phyloP scores from a whole-genome alignment of 1,140 invertebrate species.

The Pseudomyrmex sp. region DNA sequence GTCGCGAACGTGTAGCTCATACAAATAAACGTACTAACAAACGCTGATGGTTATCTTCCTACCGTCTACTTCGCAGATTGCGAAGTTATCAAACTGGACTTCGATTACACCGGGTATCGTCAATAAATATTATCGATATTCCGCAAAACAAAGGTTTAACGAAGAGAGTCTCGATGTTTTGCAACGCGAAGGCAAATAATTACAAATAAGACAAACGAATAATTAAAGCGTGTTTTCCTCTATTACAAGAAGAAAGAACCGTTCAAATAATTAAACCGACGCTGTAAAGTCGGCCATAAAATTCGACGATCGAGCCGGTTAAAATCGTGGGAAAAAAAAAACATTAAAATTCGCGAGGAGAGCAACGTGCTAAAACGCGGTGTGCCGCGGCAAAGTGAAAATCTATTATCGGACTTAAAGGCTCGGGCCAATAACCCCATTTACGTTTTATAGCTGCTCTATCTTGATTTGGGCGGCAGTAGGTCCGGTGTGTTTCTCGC shows the following conservation, averaged over 20 bases:
- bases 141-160: neutral
- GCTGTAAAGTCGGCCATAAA: constrained; percentile 5
- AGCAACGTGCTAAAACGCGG: constrained; percentile 27
- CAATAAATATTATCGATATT: neutral
- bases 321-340: neutral
- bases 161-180: neutral
- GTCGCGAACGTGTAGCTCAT: constrained; percentile 26
- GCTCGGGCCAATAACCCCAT: constrained; percentile 54
- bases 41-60: constrained; percentile 28
- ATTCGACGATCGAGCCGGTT: constrained; percentile 5
- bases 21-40: constrained; percentile 38
- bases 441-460: constrained; percentile 56
- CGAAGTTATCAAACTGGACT: neutral
- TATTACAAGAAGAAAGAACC: neutral
- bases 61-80: constrained; percentile 15
- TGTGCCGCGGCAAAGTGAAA: constrained; percentile 35
- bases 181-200: neutral
- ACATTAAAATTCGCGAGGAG: neutral
- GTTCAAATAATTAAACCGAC: neutral
- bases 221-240: no score
- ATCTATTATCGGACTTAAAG: constrained; percentile 53
- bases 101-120: neutral
- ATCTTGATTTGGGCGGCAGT: constrained; percentile 56
- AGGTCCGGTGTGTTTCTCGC: constrained; percentile 53
- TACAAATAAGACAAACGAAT: neutral